Conservation (phyloP, 2,797 vertebrate species). For the Denticeps clupeoides region DNA sequence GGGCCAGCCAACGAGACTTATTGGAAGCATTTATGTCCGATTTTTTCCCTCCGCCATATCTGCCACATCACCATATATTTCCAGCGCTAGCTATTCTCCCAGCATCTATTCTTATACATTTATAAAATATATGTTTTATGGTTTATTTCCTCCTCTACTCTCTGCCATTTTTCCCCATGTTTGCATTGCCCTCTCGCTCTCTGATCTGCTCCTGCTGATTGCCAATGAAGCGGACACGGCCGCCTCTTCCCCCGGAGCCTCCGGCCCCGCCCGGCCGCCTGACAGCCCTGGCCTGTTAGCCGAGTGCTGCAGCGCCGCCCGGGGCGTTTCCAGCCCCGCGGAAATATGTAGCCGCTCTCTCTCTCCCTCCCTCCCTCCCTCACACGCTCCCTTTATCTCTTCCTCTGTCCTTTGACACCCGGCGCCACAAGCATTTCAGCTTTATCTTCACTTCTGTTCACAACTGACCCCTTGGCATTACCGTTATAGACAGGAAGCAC, state of each 20-base stretch:
- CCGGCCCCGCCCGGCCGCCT: not conserved
- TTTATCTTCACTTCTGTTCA: not conserved
- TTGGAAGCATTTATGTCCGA: too few relatives aligned
- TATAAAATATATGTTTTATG: too few relatives aligned
- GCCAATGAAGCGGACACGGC: not conserved
- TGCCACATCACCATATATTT: too few relatives aligned
- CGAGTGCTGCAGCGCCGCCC: constrained; percentile 8
- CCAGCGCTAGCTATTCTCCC: too few relatives aligned
- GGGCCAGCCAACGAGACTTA: too few relatives aligned
- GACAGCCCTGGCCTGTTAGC: constrained; percentile 13
- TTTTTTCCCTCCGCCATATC: too few relatives aligned
- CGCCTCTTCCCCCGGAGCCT: not conserved
- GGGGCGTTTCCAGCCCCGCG: constrained; percentile 8
- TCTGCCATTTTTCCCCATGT: too few relatives aligned
- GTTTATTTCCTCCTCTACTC: not conserved
- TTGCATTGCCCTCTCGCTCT: too few relatives aligned
- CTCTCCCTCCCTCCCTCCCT: not conserved
- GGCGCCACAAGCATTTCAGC: not conserved
- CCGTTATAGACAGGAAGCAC: too few relatives aligned
- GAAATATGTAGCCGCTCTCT: not conserved
- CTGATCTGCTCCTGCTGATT: too few relatives aligned
- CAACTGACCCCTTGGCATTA: too few relatives aligned
- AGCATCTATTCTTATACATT: too few relatives aligned
- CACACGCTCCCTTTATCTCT: not conserved
- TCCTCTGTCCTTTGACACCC: not conserved